Evolutionary conservation across 2,797 vertebrate species (phyloP), one percentile per base, ranked within the genome.

Genomic region (Meda fulgida): DNA sequence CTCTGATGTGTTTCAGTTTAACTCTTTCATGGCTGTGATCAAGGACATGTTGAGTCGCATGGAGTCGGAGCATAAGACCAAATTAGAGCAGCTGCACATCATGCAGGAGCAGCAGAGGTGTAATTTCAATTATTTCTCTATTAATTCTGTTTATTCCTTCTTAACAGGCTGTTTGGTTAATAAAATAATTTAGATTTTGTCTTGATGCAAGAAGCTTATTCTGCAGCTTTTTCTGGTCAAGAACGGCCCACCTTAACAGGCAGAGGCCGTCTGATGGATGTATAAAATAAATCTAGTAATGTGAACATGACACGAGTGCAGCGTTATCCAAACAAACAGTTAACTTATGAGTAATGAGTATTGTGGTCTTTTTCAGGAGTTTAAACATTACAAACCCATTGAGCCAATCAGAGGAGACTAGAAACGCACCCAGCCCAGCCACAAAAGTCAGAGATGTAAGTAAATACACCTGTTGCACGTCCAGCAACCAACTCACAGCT

Each of bases 21-120:
- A 97, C 94, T 97, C 98, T 65, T 99, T 99, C 94, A 99, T 99
- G 96, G 93, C 93, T 84, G 97, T 99, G 84, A 98, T 99, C 93
- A 97, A 95, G 91, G 98, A 99, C 78, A 99, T 99, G 98, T 94
- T 99, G 91, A 95, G 79, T 90, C 97, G 95, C 90, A 95, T 99
- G 96, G 98, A 99, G 92, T 86, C 94, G 13, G 98, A 99, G 82
- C 98, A 99, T 91, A 99, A 98, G 94, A 99, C 97, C 84, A 99
- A 99, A 92, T 93, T 99, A 92, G 98, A 99, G 87, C 98, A 99
- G 90, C 95, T 99, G 85, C 98, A 99, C 84, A 75, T 94, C 88
- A 99, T 99, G 98, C 98, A 99, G 92, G 98, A 99, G 88, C 98
- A 99, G 88, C 98, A 99, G 89, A 99, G 97, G 98, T 99, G 90